Evolutionary conservation across 2,113 vertebrate genomes (phyloP).

Genomic region (Emydura subglobosa): DNA sequence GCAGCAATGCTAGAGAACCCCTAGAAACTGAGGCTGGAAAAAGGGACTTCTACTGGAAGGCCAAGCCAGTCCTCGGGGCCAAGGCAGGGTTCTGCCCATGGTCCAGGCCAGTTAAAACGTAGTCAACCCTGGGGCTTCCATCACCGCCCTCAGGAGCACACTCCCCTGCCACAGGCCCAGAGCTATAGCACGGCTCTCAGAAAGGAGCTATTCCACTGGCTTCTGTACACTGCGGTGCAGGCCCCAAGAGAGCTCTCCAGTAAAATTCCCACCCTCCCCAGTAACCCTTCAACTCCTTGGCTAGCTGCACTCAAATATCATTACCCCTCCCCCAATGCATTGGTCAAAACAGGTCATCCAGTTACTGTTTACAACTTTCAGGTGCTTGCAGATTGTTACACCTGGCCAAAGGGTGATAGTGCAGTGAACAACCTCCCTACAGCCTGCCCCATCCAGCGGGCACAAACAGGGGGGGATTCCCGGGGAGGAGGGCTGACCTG

Average conservation of each 20-base stretch:
- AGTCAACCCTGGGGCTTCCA: too few species aligned
- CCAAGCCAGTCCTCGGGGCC: neutral
- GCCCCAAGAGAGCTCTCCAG: neutral
- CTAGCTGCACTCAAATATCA: neutral
- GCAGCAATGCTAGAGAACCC: neutral
- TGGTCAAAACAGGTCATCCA: neutral
- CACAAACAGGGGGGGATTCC: neutral
- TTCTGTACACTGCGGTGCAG: neutral
- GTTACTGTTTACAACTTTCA: neutral
- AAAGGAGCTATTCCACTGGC: neutral
- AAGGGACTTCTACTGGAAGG: neutral
- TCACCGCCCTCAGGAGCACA: too few species aligned
- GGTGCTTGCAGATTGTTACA: neutral
- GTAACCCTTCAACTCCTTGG: neutral
- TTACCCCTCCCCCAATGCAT: neutral
- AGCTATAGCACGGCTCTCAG: neutral
- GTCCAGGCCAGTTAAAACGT: too few species aligned
- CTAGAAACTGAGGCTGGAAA: neutral
- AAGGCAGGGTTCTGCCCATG: too few species aligned
- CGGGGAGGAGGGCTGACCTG: conserved; percentile 84
- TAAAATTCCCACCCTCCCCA: neutral
- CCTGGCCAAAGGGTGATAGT: neutral
- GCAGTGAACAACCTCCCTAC: neutral
- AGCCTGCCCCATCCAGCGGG: neutral
- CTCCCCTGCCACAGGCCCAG: neutral